phyloP scores from a whole-genome alignment of 2,113 vertebrate species.

The Notothenia coriiceps region DNA sequence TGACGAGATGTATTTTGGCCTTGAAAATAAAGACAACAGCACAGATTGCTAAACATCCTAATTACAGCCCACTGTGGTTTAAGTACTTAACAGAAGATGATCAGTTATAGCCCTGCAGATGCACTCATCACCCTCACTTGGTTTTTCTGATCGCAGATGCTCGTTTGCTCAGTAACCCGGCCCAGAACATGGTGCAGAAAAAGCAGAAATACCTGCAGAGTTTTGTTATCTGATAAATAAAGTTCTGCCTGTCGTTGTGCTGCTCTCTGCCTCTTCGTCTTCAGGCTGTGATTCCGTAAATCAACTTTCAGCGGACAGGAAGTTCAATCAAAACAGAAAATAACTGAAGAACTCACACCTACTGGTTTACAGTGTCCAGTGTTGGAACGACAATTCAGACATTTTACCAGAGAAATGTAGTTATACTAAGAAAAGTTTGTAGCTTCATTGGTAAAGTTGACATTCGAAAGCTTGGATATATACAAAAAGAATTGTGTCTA shows the following conservation, averaged over 20 bases:
- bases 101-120: conserved; percentile 1
- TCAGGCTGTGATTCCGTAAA: background rate
- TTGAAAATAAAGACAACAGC: too few species aligned
- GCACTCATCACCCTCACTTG: background rate
- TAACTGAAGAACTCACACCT: background rate
- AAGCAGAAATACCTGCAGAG: conserved; percentile 5
- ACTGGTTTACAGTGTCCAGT: background rate
- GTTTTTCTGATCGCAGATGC: too few species aligned
- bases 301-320: background rate
- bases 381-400: background rate
- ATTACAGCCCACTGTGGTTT: background rate
- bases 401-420: background rate
- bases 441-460: too few species aligned
- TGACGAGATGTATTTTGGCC: too few species aligned
- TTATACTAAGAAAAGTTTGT: background rate
- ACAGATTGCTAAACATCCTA: too few species aligned
- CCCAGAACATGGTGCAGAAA: background rate
- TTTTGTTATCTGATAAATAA: background rate
- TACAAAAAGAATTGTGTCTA: too few species aligned
- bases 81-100: background rate
- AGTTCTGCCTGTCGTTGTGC: background rate
- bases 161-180: background rate
- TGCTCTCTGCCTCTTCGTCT: background rate
- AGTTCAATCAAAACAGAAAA: background rate
- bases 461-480: too few species aligned